Evolutionary conservation across 2,888 invertebrate genomes (phyloP), one percentile per base, ranked within the genome.

Genomic region (Micoletzkya japonica): DNA sequence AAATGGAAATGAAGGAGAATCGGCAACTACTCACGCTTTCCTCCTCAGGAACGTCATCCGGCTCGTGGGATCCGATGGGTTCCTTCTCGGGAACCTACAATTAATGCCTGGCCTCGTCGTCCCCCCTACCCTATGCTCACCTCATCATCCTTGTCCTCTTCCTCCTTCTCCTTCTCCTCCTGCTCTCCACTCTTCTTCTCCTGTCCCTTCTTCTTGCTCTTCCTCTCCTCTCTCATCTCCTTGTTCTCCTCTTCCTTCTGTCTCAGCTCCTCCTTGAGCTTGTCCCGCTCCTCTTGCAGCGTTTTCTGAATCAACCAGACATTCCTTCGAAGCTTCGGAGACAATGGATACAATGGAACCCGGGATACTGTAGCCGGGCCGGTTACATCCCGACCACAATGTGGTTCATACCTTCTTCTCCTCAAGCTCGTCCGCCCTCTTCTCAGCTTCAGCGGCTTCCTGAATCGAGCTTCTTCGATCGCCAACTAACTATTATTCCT

Each of bases 241-340:
- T 26, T 26, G 10, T 66, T 54, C 20, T 66, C 64, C 54, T 66
- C 37, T 24, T 66, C 37, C 36, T 66, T 66, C 54, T 66, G 30
- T 34, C 50, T 63, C 63, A 63, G 36, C 34, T 63, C 63, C 20
- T n/a, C 50, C 28, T 66, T 28, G 1, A 52, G 52, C 28, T 54
- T 36, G 2, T 37, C 4, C 28, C 63, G 30, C 24, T 49, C 63
- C 7, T 63, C 63, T 1, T 50, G 32, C 2, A 63, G 63, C 36
- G 44, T 30, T 10, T 30, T 63, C 63, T 63, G 50, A 20, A 63
- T 50, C 2, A 10, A 24, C 50, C 24, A 4, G 50, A 28, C 0
- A 20, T 20, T 28, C 20, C 1, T 58, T 44, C 14, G 10, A 44
- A 44, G 20, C n/a, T n/a, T n/a, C n/a, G n/a, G n/a, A n/a, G n/a